Evolutionary conservation across 2,113 vertebrate species (phyloP).

Genomic region (Pelecanus crispus): DNA sequence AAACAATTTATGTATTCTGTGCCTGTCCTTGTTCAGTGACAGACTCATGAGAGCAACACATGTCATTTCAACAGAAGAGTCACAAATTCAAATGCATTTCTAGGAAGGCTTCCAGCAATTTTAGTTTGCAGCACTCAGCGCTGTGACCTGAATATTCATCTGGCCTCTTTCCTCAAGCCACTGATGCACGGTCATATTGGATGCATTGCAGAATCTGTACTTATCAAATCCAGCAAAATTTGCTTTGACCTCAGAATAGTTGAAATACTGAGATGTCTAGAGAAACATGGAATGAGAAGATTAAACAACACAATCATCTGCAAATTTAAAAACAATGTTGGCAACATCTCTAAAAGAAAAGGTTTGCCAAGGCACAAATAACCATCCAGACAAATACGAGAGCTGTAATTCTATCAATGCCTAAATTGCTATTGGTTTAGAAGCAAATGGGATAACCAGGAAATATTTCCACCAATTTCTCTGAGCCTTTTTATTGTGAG

Average conservation of each 20-base stretch:
- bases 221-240: background rate
- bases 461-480: background rate
- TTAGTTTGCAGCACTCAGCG: background rate
- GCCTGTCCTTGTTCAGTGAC: background rate
- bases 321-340: background rate
- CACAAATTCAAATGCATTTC: slow-evolving; percentile 29
- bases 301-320: background rate
- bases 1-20: background rate
- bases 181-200: background rate
- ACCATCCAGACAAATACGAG: background rate
- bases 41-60: background rate
- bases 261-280: background rate
- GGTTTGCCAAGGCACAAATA: background rate
- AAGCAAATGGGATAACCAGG: background rate
- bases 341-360: background rate
- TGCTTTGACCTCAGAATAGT: background rate
- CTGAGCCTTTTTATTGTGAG: background rate
- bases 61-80: background rate
- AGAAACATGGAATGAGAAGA: background rate
- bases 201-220: background rate
- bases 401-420: background rate
- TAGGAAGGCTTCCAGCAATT: slow-evolving; percentile 48
- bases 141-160: slow-evolving; percentile 51
- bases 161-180: slow-evolving; percentile 23
- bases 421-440: background rate